phyloP scores from a whole-genome alignment of 1,140 invertebrate species.

The Calephelis nemesis region DNA sequence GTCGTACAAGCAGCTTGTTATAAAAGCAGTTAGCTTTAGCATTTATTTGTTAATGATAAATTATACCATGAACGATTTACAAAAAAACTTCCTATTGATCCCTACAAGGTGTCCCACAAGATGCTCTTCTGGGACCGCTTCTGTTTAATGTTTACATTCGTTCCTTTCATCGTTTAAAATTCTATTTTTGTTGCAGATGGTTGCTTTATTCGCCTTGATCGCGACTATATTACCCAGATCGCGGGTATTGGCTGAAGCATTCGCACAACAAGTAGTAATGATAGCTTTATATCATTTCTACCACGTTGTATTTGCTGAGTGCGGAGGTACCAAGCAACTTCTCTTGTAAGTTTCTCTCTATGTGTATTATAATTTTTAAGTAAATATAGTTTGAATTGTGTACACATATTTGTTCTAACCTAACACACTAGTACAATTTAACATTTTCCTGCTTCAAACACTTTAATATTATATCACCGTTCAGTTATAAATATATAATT shows the following conservation, averaged over 20 bases:
- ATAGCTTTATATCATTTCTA: slow-evolving; percentile 82
- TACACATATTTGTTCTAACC: too few relatives aligned
- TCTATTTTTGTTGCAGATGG: slow-evolving; percentile 69
- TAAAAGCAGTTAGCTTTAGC: too few relatives aligned
- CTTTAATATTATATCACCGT: too few relatives aligned
- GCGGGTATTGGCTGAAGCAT: slow-evolving; percentile 81
- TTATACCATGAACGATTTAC: too few relatives aligned
- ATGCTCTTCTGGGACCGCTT: not conserved
- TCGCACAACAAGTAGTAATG: slow-evolving; percentile 82
- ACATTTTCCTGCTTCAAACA: too few relatives aligned
- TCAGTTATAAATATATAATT: too few relatives aligned
- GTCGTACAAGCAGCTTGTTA: too few relatives aligned
- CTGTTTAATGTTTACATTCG: not conserved
- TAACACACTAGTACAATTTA: too few relatives aligned
- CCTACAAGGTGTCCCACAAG: not conserved
- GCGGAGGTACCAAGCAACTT: slow-evolving; percentile 80
- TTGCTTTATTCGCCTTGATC: slow-evolving; percentile 78
- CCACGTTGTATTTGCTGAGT: slow-evolving; percentile 81
- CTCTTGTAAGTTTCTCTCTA: slow-evolving; percentile 58
- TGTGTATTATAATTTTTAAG: not conserved
- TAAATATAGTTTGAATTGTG: too few relatives aligned
- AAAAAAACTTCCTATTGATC: too few relatives aligned
- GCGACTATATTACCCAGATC: slow-evolving; percentile 81
- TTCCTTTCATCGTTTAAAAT: not conserved
- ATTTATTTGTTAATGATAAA: too few relatives aligned